Evolutionary conservation across 2,113 vertebrate genomes (phyloP).

Genomic region (Eulemur rufifrons): DNA sequence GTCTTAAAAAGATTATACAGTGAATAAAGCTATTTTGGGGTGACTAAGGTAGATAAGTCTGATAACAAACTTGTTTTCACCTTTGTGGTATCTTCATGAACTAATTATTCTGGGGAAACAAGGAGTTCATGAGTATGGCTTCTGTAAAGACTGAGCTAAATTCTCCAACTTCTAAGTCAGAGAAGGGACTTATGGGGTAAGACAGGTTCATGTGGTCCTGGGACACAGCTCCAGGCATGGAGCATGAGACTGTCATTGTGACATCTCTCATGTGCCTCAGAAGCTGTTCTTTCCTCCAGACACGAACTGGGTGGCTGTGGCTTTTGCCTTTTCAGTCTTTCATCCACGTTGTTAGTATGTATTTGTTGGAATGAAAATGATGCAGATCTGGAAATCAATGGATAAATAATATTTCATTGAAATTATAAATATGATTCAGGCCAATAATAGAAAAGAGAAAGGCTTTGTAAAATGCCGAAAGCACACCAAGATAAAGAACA

Average conservation of each 20-base stretch:
- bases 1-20: background rate
- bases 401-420: background rate
- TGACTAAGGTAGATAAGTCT: background rate
- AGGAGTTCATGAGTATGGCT: background rate
- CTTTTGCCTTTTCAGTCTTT: background rate
- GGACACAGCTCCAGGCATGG: background rate
- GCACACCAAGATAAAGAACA: background rate
- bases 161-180: background rate
- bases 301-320: background rate
- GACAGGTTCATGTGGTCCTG: no score
- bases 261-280: background rate
- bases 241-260: no score
- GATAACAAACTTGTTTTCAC: background rate
- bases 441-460: background rate
- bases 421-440: background rate
- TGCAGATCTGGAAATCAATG: background rate
- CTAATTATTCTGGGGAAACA: background rate
- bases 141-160: background rate
- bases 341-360: background rate
- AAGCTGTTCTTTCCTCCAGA: background rate
- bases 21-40: background rate
- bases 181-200: background rate
- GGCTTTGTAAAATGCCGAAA: background rate
- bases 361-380: conserved; percentile 7
- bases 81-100: background rate